A percentile compares a stretch with the other conserved stretches of the same genome.
Conservation (phyloP, 2,113 vertebrate genomes). For the Megaceryle torquata region DNA sequence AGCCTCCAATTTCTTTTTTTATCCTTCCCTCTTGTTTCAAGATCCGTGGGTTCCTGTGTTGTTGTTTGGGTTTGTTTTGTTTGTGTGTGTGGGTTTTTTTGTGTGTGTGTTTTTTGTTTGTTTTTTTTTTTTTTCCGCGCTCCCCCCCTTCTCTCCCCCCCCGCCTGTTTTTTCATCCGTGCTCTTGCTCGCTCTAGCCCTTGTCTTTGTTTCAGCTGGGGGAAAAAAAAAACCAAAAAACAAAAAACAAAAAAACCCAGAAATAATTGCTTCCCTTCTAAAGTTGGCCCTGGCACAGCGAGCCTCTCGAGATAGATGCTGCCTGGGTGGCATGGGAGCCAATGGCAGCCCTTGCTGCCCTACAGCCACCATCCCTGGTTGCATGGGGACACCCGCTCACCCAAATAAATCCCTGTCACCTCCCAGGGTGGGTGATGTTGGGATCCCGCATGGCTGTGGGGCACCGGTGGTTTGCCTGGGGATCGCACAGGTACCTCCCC, state of each 20-base stretch:
- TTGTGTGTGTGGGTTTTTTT: too few relatives aligned
- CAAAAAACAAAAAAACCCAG: not conserved
- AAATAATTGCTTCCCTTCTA: constrained; percentile 43
- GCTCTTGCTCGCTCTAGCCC: not conserved
- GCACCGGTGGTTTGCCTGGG: not conserved
- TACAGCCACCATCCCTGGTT: not conserved
- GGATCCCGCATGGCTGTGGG: not conserved
- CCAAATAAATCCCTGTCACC: constrained; percentile 17
- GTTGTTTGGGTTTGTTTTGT: not conserved
- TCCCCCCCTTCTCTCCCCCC: not conserved
- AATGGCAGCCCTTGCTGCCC: constrained; percentile 2
- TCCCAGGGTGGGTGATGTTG: not conserved
- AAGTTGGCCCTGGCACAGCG: constrained; percentile 70
- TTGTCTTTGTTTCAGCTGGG: constrained; percentile 30
- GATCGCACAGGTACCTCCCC: not conserved
- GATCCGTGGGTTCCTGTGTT: not conserved
- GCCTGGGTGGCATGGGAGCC: constrained; percentile 15
- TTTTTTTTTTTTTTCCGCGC: too few relatives aligned
- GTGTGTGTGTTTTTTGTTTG: too few relatives aligned
- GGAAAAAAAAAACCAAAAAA: not conserved
- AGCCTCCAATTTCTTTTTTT: constrained; percentile 41
- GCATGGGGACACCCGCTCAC: not conserved
- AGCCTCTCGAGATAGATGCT: constrained; percentile 53
- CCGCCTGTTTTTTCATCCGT: not conserved
- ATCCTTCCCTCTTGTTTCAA: constrained; percentile 30